These are phyloP conservation scores for Bucco capensis DNA, from an alignment of 2,113 vertebrate species.

Conservation along the genomic window DNA sequence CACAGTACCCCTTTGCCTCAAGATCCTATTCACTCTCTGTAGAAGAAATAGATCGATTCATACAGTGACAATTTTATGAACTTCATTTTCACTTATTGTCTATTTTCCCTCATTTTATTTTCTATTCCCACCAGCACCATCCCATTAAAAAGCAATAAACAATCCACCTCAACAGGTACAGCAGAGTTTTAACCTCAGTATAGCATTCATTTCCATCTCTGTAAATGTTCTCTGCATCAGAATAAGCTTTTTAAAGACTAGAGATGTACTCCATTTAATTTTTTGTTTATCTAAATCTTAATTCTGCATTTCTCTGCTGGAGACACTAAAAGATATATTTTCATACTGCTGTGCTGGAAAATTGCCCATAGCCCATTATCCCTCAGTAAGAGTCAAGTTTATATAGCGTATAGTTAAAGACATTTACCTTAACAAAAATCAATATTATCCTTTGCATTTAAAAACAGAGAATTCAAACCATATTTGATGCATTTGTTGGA, in stretches of 20 bases:
- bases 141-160: background rate
- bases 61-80: background rate
- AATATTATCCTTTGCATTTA: constrained; percentile 59
- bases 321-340: constrained; percentile 8
- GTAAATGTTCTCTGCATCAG: background rate
- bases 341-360: constrained; percentile 28
- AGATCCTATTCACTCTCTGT: background rate
- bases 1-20: background rate
- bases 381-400: background rate
- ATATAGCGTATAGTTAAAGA: background rate
- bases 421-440: constrained; percentile 65
- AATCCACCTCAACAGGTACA: background rate
- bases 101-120: background rate
- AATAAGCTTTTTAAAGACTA: background rate
- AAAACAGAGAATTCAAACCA: constrained; percentile 46
- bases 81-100: background rate
- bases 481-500: constrained; percentile 29
- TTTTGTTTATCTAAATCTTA: background rate
- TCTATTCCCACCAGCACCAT: background rate
- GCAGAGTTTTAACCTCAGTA: background rate
- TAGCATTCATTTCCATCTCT: background rate
- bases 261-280: background rate
- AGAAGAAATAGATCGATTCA: background rate
- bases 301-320: background rate
- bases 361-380: constrained; percentile 25